phyloP scores from a whole-genome alignment of 2,797 vertebrate genomes.

The Acipenser oxyrinchus region DNA sequence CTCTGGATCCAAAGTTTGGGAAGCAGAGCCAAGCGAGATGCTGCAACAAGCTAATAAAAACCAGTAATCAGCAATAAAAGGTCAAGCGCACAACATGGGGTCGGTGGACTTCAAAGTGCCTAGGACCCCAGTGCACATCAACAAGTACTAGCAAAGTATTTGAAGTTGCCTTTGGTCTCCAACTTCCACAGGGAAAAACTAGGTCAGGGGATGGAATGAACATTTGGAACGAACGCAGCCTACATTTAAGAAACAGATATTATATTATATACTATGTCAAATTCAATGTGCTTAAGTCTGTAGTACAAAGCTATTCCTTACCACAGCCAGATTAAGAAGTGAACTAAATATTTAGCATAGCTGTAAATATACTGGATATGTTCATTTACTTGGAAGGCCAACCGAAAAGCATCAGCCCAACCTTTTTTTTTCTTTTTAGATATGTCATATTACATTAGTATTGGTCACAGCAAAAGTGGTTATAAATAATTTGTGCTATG shows the following conservation, averaged over 20 bases:
- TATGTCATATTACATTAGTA: too few species aligned
- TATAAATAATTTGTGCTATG: too few species aligned
- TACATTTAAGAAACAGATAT: background rate
- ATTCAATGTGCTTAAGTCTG: slow-evolving; percentile 19
- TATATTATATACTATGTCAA: slow-evolving; percentile 24
- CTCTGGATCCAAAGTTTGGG: background rate
- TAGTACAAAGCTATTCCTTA: too few species aligned
- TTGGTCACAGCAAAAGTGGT: too few species aligned
- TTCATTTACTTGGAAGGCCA: too few species aligned
- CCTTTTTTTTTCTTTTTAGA: too few species aligned
- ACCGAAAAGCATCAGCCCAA: too few species aligned
- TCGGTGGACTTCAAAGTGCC: slow-evolving; percentile 7
- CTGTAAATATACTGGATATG: too few species aligned
- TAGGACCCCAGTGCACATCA: background rate
- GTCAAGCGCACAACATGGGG: background rate
- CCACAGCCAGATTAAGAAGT: too few species aligned
- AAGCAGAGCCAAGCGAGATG: background rate
- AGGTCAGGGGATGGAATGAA: background rate
- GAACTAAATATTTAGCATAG: too few species aligned
- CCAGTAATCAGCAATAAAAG: slow-evolving; percentile 8
- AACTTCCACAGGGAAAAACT: background rate
- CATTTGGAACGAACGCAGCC: background rate
- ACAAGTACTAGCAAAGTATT: background rate
- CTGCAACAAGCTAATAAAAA: background rate
- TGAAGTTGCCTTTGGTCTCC: slow-evolving; percentile 10